Evolutionary conservation across 2,797 vertebrate species (phyloP).

Genomic region (Trachops cirrhosus): DNA sequence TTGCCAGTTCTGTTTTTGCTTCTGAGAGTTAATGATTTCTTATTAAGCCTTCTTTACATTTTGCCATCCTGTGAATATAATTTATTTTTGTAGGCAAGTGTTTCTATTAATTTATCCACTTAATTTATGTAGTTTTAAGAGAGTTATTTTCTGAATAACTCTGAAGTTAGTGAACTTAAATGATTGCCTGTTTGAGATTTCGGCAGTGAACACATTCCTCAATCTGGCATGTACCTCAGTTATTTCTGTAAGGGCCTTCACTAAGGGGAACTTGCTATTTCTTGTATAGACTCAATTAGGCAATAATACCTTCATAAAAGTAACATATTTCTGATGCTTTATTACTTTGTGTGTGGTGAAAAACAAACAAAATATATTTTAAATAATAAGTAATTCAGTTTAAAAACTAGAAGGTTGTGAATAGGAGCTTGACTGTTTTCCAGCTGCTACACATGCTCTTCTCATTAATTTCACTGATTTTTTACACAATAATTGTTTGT

Average conservation of each 20-base stretch:
- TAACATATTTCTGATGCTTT: neutral
- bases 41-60: neutral
- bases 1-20: neutral
- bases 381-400: neutral
- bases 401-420: neutral
- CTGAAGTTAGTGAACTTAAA: neutral
- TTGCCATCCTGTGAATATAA: neutral
- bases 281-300: neutral
- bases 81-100: neutral
- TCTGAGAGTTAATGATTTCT: neutral
- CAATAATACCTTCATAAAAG: neutral
- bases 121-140: neutral
- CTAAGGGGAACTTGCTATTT: neutral
- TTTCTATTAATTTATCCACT: neutral
- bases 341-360: neutral
- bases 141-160: neutral
- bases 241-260: neutral
- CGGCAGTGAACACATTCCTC: neutral
- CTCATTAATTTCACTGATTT: neutral
- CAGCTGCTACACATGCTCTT: neutral
- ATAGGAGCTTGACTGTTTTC: neutral
- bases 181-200: neutral
- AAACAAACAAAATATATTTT: neutral
- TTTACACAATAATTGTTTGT: neutral
- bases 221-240: neutral